A percentile compares a stretch with the other conserved stretches of the same genome.
Conservation (phyloP, 2,888 invertebrate species). For the Allolobophora icterica region DNA sequence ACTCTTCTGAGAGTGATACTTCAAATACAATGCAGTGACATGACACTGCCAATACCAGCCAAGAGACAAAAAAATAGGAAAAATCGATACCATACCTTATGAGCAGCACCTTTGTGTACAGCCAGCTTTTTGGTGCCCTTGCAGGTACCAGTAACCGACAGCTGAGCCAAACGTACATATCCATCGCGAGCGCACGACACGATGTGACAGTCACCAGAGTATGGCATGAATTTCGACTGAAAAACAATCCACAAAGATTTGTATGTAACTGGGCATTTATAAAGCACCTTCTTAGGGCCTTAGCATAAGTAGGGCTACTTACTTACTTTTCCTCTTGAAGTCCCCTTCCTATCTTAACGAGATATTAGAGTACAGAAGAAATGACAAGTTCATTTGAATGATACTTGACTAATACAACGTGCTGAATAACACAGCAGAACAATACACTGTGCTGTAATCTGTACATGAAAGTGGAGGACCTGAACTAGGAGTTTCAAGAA, state of each 20-base stretch:
- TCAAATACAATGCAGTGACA: background rate
- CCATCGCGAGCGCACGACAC: slow-evolving; percentile 89
- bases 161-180: slow-evolving; percentile 74
- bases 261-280: background rate
- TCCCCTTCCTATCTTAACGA: too few relatives aligned
- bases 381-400: too few relatives aligned
- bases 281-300: too few relatives aligned
- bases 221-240: slow-evolving; percentile 81
- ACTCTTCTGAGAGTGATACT: background rate
- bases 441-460: too few relatives aligned
- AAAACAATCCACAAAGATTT: background rate
- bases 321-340: too few relatives aligned
- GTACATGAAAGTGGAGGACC: too few relatives aligned
- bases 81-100: slow-evolving; percentile 72
- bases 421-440: too few relatives aligned
- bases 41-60: background rate
- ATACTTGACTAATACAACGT: too few relatives aligned
- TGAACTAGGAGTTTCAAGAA: too few relatives aligned
- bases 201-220: slow-evolving; percentile 80
- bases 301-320: too few relatives aligned
- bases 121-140: slow-evolving; percentile 73
- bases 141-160: slow-evolving; percentile 68
- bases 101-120: slow-evolving; percentile 79
- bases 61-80: background rate
- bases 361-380: too few relatives aligned